Evolutionary conservation across 1,140 invertebrate genomes (phyloP), one percentile per base, ranked within the genome.

Genomic region (Leptinotarsa texana): DNA sequence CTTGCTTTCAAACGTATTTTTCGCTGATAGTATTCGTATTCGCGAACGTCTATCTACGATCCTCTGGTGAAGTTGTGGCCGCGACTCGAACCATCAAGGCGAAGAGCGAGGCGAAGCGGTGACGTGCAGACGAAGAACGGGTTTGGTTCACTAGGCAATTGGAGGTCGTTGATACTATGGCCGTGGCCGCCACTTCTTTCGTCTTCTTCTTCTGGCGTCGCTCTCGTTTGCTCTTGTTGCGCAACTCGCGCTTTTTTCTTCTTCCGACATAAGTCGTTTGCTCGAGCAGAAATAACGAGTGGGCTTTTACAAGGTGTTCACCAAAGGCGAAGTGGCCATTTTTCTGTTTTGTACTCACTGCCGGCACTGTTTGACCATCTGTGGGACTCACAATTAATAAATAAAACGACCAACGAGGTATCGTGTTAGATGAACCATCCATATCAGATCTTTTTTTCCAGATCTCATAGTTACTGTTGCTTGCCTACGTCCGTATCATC

Each of bases 141-240:
- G 82, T 85, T 84, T 82, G 83, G 83, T 84, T 84, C 83, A 85
- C 83, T 85, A 84, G 84, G 83, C 84, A 84, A 85, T 80, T 77
- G 77, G 82, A 84, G 83, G 83, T 85, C 83, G 81, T 85, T 84
- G 84, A 83, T 82, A 82, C 82, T 81, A 69, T 80, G 82, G 79
- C 83, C 82, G 76, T 84, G 81, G 79, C 80, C 81, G 75, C 65
- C 63, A 22, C 27, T 33, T 65, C 13, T 65, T 42, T 42, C 33
- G 33, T 33, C 63, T 33, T 33, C 17, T 48, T 69, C 68, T 69
- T 69, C 27, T 13, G 6, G 11, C 63, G 63, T 65, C 63, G 17
- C 21, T 33, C 27, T 65, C 27, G 15, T 65, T 33, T 22, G 15
- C 63, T 57, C 51, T 57, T 65, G 63, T 81, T 81, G 81, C 80